Evolutionary conservation across 2,113 vertebrate genomes (phyloP).

Genomic region (Strigops habroptila): DNA sequence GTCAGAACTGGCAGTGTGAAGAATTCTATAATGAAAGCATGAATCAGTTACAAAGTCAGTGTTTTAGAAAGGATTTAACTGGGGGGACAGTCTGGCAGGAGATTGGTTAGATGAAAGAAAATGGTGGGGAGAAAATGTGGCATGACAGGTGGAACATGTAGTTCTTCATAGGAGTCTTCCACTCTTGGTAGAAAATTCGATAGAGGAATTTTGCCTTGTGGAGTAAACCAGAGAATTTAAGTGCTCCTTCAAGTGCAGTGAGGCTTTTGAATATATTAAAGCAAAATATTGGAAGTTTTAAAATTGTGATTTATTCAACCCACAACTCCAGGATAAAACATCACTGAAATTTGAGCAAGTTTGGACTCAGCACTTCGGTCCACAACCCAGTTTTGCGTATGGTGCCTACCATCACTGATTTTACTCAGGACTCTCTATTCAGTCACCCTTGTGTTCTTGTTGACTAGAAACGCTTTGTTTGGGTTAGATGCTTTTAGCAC

Average conservation of each 20-base stretch:
- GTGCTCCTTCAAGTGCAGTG: background rate
- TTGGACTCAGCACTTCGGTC: background rate
- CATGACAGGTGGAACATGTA: background rate
- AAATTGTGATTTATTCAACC: background rate
- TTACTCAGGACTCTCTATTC: background rate
- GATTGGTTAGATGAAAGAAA: background rate
- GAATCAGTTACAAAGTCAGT: background rate
- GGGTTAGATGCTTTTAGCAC: background rate
- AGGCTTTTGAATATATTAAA: background rate
- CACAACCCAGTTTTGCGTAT: background rate
- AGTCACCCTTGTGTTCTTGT: background rate
- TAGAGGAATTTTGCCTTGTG: background rate
- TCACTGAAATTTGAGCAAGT: background rate
- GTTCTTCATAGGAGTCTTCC: background rate
- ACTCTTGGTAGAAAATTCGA: background rate
- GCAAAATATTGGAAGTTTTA: background rate
- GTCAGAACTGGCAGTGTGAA: background rate
- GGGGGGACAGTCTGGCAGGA: background rate
- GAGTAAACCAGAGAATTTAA: background rate
- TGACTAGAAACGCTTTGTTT: background rate
- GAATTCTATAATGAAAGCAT: background rate
- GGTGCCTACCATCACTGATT: background rate
- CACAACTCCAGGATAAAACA: background rate
- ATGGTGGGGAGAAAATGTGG: background rate
- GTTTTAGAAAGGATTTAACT: background rate